These are phyloP conservation scores for Callinectes sapidus DNA, from an alignment of 2,888 invertebrate species.

Conservation along the genomic window DNA sequence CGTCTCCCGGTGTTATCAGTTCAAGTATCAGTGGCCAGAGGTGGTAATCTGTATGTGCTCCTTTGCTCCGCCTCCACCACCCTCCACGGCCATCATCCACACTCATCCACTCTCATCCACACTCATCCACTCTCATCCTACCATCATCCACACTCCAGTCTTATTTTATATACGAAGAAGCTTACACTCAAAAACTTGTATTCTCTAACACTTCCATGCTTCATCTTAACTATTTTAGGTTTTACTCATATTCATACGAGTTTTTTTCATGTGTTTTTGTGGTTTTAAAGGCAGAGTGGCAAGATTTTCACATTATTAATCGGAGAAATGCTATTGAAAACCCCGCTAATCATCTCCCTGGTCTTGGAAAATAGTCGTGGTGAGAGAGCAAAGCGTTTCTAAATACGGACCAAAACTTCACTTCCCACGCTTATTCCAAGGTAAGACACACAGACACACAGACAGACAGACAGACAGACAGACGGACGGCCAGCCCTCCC, in stretches of 20 bases:
- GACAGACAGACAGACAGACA: neutral
- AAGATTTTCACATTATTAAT: too few species aligned
- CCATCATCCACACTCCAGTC: neutral
- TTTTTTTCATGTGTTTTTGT: too few species aligned
- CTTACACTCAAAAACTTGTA: too few species aligned
- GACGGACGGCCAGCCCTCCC: neutral
- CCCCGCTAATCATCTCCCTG: too few species aligned
- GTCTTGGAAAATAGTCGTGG: too few species aligned
- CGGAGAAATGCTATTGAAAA: too few species aligned
- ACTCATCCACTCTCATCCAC: neutral
- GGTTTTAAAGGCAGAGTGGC: too few species aligned
- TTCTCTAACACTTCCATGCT: neutral
- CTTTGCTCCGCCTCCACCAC: neutral
- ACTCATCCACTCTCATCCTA: neutral
- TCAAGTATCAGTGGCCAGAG: neutral
- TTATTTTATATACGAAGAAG: neutral
- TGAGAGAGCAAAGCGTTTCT: too few species aligned
- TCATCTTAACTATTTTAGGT: too few species aligned
- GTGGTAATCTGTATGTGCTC: slow-evolving; percentile 9
- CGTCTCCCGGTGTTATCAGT: neutral
- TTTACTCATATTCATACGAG: too few species aligned
- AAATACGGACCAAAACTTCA: too few species aligned
- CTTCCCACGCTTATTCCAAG: too few species aligned
- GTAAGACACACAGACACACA: neutral
- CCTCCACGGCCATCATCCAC: neutral